Base-by-base conservation (phyloP, 2,888 invertebrate genomes). In the Epirrhoe tristata region DNA sequence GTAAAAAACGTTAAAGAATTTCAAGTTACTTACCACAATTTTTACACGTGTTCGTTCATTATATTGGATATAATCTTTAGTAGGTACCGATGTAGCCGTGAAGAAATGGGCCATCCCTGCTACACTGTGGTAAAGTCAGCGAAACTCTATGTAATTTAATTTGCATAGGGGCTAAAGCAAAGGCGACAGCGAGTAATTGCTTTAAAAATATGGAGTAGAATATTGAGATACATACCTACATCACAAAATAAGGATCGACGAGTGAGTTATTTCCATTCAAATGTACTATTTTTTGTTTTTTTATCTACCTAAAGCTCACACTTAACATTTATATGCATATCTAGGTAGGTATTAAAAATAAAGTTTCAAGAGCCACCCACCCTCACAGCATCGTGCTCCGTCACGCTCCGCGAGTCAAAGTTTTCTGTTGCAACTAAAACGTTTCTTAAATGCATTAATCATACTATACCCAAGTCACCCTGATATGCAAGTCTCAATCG, bases 111-210 rank as follows among this genome's bases (percentile, higher is more conserved):
- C 84, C 81, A 86, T 82, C 83, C 82, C 81, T 80, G 76, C 80
- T 79, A 80, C 84, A 81, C 79, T 82, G 82, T 84, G 81, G 81
- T 80, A 75, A 82, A 88, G 87, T 90, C 89, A 86, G 87, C 86
- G 78, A 86, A 89, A 89, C 85, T 89, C 82, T 77, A 83, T 84
- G 83, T 86, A 88, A 90, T 89, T 88, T 89, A 87, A 89, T 91
- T 91, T 89, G 86, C 88, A 90, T 89, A 81, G 77, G 79, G 80
- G 79, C 81, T 81, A 86, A 88, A 87, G 84, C 82, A 86, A 80
- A 85, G 80, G 83, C 82, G 84, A 81, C 75, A 86, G 87, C 70
- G 72, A 57, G 10, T 53, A 16, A 56, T 59, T 57, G 51, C 32
- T 31, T 66, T 60, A 46, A 56, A 52, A 63, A 53, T 57, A 52